phyloP scores from a whole-genome alignment of 2,888 invertebrate species.

The Ophonus ardosiacus region DNA sequence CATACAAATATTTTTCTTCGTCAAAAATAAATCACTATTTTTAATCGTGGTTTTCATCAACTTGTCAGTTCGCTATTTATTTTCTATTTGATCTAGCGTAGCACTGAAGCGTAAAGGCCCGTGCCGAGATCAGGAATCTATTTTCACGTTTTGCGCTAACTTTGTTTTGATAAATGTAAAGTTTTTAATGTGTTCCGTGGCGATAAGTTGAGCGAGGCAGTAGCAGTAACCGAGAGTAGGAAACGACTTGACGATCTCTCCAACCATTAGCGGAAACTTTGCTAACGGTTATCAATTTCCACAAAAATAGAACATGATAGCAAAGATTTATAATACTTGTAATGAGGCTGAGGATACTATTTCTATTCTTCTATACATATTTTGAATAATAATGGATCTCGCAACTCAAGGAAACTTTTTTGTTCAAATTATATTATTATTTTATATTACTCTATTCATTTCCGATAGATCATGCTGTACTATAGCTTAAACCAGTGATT shows the following conservation, averaged over 20 bases:
- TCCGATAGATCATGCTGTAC: no score
- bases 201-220: slow-evolving; percentile 23
- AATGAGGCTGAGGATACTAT: neutral
- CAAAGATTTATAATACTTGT: neutral
- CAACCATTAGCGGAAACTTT: slow-evolving; percentile 39
- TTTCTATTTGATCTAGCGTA: neutral
- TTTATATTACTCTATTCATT: no score
- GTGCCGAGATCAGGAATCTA: neutral
- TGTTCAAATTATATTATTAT: no score
- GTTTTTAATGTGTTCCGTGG: slow-evolving; percentile 52
- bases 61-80: neutral
- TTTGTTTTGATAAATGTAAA: slow-evolving; percentile 55
- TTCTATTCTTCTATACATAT: neutral
- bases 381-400: no score
- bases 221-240: neutral
- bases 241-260: neutral
- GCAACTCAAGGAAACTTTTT: no score
- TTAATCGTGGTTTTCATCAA: neutral
- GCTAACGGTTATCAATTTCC: slow-evolving; percentile 47
- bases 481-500: no score
- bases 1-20: no score
- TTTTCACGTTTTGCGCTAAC: slow-evolving; percentile 43
- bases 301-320: slow-evolving; percentile 13
- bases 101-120: slow-evolving; percentile 12
- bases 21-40: neutral